Conservation (phyloP, 2,113 vertebrate genomes). For the Chaetops frenatus region DNA sequence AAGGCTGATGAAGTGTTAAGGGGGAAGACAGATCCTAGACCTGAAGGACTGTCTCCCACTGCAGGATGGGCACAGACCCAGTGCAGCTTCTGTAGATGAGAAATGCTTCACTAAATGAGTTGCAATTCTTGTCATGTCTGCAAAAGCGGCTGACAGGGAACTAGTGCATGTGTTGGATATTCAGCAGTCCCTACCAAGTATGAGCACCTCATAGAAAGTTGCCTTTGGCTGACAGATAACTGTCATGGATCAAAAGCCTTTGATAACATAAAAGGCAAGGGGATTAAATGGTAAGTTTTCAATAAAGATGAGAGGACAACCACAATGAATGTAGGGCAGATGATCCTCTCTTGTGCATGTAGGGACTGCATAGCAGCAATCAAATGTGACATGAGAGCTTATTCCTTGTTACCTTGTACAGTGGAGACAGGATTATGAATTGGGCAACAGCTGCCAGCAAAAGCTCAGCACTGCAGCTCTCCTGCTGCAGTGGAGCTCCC, state of each 20-base stretch:
- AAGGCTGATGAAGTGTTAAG: background rate
- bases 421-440: background rate
- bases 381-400: background rate
- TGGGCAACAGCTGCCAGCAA: background rate
- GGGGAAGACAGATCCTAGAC: background rate
- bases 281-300: constrained; percentile 3
- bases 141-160: background rate
- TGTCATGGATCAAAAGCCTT: background rate
- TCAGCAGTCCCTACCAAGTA: background rate
- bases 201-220: background rate
- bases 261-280: background rate
- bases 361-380: background rate
- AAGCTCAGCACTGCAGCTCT: background rate
- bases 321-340: background rate
- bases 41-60: background rate
- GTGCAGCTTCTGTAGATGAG: background rate
- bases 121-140: background rate
- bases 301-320: background rate
- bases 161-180: background rate
- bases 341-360: background rate
- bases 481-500: background rate
- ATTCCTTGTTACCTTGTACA: background rate
- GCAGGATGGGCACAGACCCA: background rate
- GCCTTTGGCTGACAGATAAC: background rate
- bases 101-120: background rate